Evolutionary conservation across 2,888 invertebrate species (phyloP).

Genomic region (Phyllotreta cruciferae): DNA sequence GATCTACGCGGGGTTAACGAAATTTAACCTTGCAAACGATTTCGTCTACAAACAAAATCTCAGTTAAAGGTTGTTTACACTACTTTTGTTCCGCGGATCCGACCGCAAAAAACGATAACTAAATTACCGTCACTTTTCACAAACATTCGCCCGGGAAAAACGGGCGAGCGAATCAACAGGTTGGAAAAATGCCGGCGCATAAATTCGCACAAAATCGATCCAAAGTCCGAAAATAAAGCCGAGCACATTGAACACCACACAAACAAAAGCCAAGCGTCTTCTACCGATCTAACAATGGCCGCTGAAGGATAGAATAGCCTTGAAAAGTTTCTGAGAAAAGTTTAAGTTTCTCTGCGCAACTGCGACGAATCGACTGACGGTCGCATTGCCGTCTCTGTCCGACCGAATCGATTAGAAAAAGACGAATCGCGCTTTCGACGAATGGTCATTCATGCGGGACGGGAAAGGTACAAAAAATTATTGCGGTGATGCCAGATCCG

Average conservation of each 20-base stretch:
- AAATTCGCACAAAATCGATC: slow-evolving; percentile 38
- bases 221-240: slow-evolving; percentile 21
- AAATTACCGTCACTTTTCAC: slow-evolving; percentile 37
- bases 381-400: slow-evolving; percentile 41
- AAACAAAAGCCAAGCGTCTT: slow-evolving; percentile 52
- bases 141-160: slow-evolving; percentile 30
- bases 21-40: slow-evolving; percentile 47
- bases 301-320: slow-evolving; percentile 59
- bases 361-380: slow-evolving; percentile 41
- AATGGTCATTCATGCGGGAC: slow-evolving; percentile 44
- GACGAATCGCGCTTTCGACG: slow-evolving; percentile 24
- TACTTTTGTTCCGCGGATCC: slow-evolving; percentile 39
- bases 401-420: slow-evolving; percentile 22
- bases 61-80: slow-evolving; percentile 56
- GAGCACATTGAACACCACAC: slow-evolving; percentile 34
- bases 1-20: slow-evolving; percentile 43
- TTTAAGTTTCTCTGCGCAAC: slow-evolving; percentile 55
- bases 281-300: slow-evolving; percentile 58
- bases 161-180: slow-evolving; percentile 48
- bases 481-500: too few species aligned
- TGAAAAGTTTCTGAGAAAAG: slow-evolving; percentile 60
- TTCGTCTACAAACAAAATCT: slow-evolving; percentile 44
- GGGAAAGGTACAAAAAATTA: slow-evolving; percentile 46
- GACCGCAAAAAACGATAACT: slow-evolving; percentile 35
- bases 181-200: slow-evolving; percentile 44